Evolutionary conservation across 2,888 invertebrate species (phyloP).

Genomic region (Heliconius hortense): DNA sequence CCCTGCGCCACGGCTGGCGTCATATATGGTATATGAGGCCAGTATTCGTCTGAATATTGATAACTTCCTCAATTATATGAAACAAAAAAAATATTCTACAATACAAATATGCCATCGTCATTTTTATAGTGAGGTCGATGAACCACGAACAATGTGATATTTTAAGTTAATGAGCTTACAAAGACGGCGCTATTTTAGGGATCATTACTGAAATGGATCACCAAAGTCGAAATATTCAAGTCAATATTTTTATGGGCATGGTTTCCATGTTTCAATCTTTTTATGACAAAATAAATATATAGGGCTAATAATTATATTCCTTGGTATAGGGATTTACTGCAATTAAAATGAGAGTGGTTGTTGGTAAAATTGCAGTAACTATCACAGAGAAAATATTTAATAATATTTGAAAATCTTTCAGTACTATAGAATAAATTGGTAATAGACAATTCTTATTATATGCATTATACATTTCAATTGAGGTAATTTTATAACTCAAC

Average conservation of each 20-base stretch:
- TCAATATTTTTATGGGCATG: neutral
- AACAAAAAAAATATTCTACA: neutral
- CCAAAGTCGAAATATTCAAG: neutral
- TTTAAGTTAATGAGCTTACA: constrained; percentile 17
- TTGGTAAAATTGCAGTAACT: neutral
- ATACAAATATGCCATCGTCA: neutral
- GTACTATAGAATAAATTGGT: too few relatives aligned
- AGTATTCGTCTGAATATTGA: neutral
- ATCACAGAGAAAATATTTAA: too few relatives aligned
- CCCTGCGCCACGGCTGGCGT: neutral
- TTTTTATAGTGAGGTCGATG: constrained; percentile 13
- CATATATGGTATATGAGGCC: too few relatives aligned
- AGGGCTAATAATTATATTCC: too few relatives aligned
- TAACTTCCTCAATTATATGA: neutral
- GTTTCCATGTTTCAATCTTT: neutral
- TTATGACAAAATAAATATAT: too few relatives aligned
- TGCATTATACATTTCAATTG: too few relatives aligned
- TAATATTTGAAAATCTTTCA: too few relatives aligned
- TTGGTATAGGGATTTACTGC: neutral
- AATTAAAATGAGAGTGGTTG: neutral
- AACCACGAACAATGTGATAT: constrained; percentile 14
- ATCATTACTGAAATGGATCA: constrained; percentile 8
- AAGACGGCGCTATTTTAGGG: constrained; percentile 9
- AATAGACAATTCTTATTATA: too few relatives aligned
- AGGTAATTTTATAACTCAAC: too few relatives aligned